Conservation (phyloP, 2,888 invertebrate species). For the Clostera curtula region DNA sequence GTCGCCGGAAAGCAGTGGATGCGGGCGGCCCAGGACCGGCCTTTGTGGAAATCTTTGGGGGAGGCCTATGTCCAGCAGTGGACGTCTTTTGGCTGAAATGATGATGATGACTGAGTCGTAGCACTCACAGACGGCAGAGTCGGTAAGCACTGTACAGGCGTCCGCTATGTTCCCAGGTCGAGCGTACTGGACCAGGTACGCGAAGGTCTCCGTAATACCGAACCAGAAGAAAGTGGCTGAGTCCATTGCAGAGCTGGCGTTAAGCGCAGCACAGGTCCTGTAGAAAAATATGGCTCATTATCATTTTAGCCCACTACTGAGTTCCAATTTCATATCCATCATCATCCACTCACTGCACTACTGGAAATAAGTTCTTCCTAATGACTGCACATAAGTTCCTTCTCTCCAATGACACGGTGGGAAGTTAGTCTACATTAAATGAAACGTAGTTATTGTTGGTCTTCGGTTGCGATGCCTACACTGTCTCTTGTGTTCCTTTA, state of each 20-base stretch:
- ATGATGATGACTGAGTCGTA: background rate
- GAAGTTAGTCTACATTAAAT: too few relatives aligned
- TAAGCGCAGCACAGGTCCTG: constrained; percentile 51
- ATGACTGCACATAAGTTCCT: too few relatives aligned
- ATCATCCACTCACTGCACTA: too few relatives aligned
- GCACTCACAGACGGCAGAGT: constrained; percentile 28
- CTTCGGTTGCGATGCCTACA: too few relatives aligned
- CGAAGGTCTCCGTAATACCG: constrained; percentile 53
- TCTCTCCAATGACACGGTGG: too few relatives aligned
- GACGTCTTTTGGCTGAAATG: background rate
- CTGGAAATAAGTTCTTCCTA: background rate
- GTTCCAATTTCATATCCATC: too few relatives aligned
- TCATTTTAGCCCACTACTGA: background rate
- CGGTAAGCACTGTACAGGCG: constrained; percentile 39
- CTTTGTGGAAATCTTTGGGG: too few relatives aligned
- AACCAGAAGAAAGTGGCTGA: constrained; percentile 57
- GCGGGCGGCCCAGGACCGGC: too few relatives aligned
- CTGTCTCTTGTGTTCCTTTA: too few relatives aligned
- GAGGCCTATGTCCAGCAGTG: background rate
- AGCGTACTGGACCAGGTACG: constrained; percentile 52
- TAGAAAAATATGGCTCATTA: constrained; percentile 2
- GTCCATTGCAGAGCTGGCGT: constrained; percentile 37
- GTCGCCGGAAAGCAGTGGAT: too few relatives aligned
- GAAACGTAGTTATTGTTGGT: too few relatives aligned
- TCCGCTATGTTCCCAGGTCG: constrained; percentile 35